Conservation (phyloP, 2,888 invertebrate species). For the Philaethria dido region DNA sequence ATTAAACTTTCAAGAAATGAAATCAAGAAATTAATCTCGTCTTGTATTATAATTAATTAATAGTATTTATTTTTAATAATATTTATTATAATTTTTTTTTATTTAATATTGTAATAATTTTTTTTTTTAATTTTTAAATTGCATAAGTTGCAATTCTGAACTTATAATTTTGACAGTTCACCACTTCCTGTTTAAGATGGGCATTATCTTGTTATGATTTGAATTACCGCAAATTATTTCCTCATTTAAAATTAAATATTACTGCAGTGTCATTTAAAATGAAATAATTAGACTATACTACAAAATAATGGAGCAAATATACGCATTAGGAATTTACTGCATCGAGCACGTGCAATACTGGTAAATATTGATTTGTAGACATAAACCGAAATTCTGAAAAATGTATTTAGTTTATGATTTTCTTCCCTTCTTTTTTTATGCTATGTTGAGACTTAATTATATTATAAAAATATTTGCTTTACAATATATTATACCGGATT, state of each 20-base stretch:
- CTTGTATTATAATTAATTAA: too few species aligned
- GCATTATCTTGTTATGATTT: conserved; percentile 18
- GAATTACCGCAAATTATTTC: conserved; percentile 22
- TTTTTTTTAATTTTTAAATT: background rate
- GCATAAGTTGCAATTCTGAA: background rate
- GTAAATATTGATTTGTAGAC: conserved; percentile 50
- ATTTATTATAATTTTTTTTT: background rate
- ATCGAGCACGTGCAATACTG: conserved; percentile 67
- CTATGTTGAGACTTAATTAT: too few species aligned
- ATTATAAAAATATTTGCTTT: too few species aligned
- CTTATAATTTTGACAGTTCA: conserved; percentile 19
- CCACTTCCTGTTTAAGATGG: conserved; percentile 11
- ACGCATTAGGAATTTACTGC: conserved; percentile 64
- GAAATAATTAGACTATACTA: background rate
- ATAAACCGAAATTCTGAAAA: background rate
- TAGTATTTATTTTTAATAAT: background rate
- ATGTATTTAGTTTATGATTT: conserved; percentile 14
- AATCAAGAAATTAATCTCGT: too few species aligned
- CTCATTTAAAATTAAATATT: conserved; percentile 15
- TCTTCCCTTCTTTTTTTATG: background rate
- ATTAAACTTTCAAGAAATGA: background rate
- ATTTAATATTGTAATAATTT: background rate
- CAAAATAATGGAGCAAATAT: conserved; percentile 64
- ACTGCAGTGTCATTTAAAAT: conserved; percentile 26
- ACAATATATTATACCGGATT: too few species aligned